phyloP scores from a whole-genome alignment of 2,797 vertebrate species.

The Cheirogaleus major region DNA sequence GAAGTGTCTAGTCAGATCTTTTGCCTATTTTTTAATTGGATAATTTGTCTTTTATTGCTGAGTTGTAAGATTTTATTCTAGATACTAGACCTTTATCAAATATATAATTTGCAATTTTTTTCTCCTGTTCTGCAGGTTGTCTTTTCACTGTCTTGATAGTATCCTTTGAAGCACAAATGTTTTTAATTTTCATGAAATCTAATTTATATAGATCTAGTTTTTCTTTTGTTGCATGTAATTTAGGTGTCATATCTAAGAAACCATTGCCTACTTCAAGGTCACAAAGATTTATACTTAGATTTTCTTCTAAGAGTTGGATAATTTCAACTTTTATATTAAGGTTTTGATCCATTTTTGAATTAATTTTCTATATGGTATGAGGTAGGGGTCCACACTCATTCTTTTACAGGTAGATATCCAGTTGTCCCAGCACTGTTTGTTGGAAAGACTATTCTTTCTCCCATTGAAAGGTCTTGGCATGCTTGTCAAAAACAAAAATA shows the following conservation, averaged over 20 bases:
- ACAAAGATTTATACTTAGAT: background rate
- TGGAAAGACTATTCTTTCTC: background rate
- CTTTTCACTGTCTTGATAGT: background rate
- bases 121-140: background rate
- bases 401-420: background rate
- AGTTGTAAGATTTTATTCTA: background rate
- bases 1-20: background rate
- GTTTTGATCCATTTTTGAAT: conserved; percentile 24
- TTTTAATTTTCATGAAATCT: background rate
- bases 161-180: background rate
- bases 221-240: conserved; percentile 11
- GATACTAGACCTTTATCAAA: background rate
- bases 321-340: conserved; percentile 1
- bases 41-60: background rate
- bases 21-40: background rate
- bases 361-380: background rate
- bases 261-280: background rate
- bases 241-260: conserved; percentile 36
- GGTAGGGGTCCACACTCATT: background rate
- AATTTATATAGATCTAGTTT: background rate
- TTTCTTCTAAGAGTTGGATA: conserved; percentile 22
- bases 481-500: background rate
- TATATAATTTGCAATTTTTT: background rate
- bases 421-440: background rate
- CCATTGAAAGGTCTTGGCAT: background rate